Conservation (phyloP, 2,113 vertebrate genomes). For the Megaceryle torquata region DNA sequence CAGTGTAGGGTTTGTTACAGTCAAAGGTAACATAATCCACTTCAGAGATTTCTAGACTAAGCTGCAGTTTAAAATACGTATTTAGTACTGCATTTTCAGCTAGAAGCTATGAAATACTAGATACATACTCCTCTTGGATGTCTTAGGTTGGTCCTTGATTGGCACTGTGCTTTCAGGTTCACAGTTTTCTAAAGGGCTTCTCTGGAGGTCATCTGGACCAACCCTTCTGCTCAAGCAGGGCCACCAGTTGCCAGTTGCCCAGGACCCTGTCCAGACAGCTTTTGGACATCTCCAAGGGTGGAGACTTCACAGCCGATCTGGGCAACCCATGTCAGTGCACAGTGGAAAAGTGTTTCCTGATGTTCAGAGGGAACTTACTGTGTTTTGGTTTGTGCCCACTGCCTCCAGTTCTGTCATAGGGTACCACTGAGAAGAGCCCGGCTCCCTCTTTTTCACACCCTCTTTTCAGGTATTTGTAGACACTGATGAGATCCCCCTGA, state of each 20-base stretch:
- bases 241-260: neutral
- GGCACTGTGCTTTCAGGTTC: neutral
- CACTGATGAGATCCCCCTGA: neutral
- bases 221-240: rapidly evolving
- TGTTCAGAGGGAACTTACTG: neutral
- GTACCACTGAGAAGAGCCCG: neutral
- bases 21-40: neutral
- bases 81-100: neutral
- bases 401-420: neutral
- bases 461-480: neutral
- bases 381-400: neutral
- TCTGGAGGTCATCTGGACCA: neutral
- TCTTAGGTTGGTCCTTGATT: neutral
- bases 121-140: neutral
- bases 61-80: neutral
- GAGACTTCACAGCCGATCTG: neutral
- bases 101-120: neutral
- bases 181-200: neutral
- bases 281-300: neutral
- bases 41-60: neutral
- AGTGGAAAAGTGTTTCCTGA: neutral
- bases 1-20: neutral
- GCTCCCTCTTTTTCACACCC: neutral
- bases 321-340: neutral
- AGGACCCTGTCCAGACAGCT: neutral